Evolutionary conservation across 2,113 vertebrate species (phyloP).

Genomic region (Ciconia boyciana): DNA sequence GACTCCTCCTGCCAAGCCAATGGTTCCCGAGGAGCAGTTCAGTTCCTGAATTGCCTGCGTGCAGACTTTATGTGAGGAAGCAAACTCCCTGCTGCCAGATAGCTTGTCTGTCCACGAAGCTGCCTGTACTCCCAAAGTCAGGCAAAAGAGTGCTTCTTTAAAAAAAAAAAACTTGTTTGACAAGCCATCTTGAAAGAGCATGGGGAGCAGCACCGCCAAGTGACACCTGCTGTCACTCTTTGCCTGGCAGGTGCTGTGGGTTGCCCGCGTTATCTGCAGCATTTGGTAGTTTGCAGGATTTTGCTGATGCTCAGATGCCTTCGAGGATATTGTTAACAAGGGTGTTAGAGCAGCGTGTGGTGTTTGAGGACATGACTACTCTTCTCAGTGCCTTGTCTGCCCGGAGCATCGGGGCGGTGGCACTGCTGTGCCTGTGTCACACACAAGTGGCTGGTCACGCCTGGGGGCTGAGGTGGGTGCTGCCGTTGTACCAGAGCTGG

Average conservation of each 20-base stretch:
- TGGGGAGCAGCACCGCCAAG: background rate
- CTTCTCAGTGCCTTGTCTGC: background rate
- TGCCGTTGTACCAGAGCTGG: background rate
- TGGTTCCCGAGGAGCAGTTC: background rate
- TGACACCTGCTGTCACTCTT: background rate
- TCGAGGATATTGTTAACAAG: background rate
- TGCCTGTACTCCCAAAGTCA: background rate
- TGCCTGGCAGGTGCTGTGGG: background rate
- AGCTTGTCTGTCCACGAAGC: background rate
- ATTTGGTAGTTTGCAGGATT: background rate
- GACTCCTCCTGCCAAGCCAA: background rate
- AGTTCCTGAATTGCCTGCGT: background rate
- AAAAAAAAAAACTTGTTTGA: background rate
- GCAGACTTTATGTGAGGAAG: background rate
- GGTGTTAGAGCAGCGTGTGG: background rate
- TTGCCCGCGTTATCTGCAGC: background rate
- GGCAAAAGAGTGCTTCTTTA: background rate
- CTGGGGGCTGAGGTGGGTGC: background rate
- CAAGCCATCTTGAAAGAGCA: background rate
- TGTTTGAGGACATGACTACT: background rate
- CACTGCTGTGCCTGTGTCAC: background rate
- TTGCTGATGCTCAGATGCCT: background rate
- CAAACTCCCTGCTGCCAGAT: background rate
- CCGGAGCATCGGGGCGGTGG: rapidly evolving
- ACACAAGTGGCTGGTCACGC: background rate